phyloP scores from a whole-genome alignment of 2,888 invertebrate genomes.

The Nomada ferruginata region DNA sequence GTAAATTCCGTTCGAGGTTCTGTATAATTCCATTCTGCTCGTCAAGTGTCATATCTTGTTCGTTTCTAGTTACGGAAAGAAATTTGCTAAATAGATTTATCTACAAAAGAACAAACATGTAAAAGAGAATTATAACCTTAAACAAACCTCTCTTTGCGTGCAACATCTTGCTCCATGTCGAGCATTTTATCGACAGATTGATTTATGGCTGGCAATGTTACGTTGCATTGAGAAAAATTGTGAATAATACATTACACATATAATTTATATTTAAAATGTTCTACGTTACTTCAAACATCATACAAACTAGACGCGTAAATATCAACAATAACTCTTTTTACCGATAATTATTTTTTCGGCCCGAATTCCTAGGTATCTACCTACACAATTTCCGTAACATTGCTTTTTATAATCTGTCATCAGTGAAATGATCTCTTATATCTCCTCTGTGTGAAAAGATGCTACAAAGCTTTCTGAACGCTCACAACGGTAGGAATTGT shows the following conservation, averaged over 20 bases:
- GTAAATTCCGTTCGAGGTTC: conserved; percentile 74
- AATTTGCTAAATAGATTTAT: conserved; percentile 5
- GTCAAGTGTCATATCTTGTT: conserved; percentile 66
- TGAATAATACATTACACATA: conserved; percentile 7
- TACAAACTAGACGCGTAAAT: conserved; percentile 18
- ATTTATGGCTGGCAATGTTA: conserved; percentile 5
- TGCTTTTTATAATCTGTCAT: too few species aligned
- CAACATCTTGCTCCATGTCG: conserved; percentile 47
- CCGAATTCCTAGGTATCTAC: too few species aligned
- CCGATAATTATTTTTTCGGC: background rate
- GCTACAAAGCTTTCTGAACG: too few species aligned
- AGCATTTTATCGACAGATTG: conserved; percentile 52
- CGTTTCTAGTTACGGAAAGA: conserved; percentile 49
- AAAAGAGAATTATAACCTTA: conserved; percentile 54
- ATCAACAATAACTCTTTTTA: conserved; percentile 25
- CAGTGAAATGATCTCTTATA: too few species aligned
- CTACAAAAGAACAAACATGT: background rate
- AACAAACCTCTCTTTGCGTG: conserved; percentile 62
- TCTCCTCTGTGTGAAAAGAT: too few species aligned
- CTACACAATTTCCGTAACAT: too few species aligned
- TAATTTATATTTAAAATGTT: conserved; percentile 27
- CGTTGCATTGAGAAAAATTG: conserved; percentile 12
- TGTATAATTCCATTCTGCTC: conserved; percentile 74
- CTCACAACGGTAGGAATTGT: too few species aligned
- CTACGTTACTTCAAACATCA: background rate